Evolutionary conservation across 2,113 vertebrate genomes (phyloP).

Genomic region (Nannospalax galili): DNA sequence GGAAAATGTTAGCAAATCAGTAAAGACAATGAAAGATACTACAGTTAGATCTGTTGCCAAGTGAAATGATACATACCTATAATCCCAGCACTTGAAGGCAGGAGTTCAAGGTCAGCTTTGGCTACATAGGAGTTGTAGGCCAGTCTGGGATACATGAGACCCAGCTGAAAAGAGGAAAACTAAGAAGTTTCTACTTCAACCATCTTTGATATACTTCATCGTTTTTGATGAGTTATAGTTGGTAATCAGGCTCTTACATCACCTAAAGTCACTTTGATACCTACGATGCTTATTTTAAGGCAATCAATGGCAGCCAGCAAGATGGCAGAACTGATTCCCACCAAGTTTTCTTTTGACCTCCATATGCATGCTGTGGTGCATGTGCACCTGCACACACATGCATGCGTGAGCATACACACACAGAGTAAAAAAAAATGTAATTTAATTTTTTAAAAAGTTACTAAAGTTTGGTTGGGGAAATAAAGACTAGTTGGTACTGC

Average conservation of each 20-base stretch:
- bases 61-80: no score
- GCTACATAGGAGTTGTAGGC: neutral
- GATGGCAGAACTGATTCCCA: neutral
- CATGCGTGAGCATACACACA: no score
- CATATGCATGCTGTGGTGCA: no score
- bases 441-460: no score
- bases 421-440: no score
- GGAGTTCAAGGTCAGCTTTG: no score
- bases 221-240: neutral
- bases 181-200: neutral
- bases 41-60: neutral
- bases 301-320: neutral
- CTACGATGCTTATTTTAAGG: neutral
- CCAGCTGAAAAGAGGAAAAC: neutral
- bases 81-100: no score
- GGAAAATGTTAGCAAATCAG: neutral
- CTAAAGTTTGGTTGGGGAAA: neutral
- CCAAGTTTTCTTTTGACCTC: neutral
- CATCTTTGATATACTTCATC: neutral
- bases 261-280: neutral
- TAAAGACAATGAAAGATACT: constrained; percentile 37
- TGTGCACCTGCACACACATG: no score
- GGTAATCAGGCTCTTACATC: neutral
- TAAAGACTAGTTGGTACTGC: neutral
- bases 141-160: neutral